Evolutionary conservation across 2,797 vertebrate species (phyloP), one percentile per base, ranked within the genome.

Genomic region (Pangasius larnaudii): DNA sequence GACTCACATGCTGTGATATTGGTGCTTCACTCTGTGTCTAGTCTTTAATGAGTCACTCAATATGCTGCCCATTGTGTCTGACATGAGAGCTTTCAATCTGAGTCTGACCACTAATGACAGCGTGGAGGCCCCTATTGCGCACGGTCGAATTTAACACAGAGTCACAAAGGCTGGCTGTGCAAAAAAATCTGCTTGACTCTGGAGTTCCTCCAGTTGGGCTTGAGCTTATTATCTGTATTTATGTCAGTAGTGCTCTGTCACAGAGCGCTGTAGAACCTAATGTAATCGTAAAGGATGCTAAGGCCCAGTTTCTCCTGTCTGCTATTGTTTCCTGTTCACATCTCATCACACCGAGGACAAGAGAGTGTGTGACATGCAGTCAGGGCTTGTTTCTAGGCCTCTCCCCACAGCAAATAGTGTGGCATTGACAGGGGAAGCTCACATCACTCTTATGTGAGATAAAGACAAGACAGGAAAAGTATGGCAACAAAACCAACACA

Each of bases 21-120:
- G 87, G 58, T 87, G 87, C 85, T 87, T 87, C 72, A 87, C 87
- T 89, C 85, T 84, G 87, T 69, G 30, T 87, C 88, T 87, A 84
- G 78, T 84, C 78, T 89, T 88, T 89, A 90, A 90, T 90, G 88
- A 89, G 88, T 90, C 91, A 90, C 89, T 89, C 85, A 89, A 90
- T 91, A 91, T 89, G 88, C 85, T 88, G 65, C 85, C 88, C 74
- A 86, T 89, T 88, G 91, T 87, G 85, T 86, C 51, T 86, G 71
- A 91, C 88, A 88, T 81, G 85, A 90, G 87, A 91, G 59, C 46
- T 84, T 84, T 78, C n/a, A 84, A 81, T 90, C 72, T 86, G 89
- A 88, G 85, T 36, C 36, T 89, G 86, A 91, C 65, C 72, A 59
- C 22, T 85, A 83, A 89, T 91, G 90, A 86, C 86, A 90, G 85